Evolutionary conservation across 64 coral and sea anemone species (phyloP), one percentile per base, ranked within the genome.

Genomic region (Porites lutea): DNA sequence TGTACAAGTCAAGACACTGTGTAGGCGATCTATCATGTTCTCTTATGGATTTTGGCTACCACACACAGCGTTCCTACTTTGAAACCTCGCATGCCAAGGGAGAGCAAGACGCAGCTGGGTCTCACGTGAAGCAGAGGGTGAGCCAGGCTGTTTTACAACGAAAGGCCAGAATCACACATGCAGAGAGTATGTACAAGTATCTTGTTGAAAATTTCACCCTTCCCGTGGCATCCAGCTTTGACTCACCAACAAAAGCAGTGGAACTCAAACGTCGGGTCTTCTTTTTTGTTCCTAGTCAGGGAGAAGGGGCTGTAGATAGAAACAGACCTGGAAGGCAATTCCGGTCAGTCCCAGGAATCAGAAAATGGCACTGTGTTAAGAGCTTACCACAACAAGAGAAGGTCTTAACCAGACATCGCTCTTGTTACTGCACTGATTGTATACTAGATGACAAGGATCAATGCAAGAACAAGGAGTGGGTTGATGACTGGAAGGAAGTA

Each of bases 251-350:
- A 16, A 90, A 78, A 49, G 65, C 88, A 49, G 50, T 81, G 4
- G 18, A 90, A 53, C 65, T 90, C 12, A 90, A 78, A 47, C n/a
- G n/a, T n/a, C 75, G 57, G 59, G 46, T 46, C 46, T n/a, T n/a
- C n/a, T n/a, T 46, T 90, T 45, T 81, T 90, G 54, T 89, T 89
- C 55, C 63, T 81, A 81, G 74, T 90, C 67, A 58, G 23, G 77
- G 88, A 67, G 88, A 90, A 27, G 74, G 43, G 18, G 22, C 88
- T 65, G 88, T 82, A 2, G 15, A 74, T 50, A 77, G 88, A 44
- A 89, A 75, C 71, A 65, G 70, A 48, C 51, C 51, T 78, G 57
- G 21, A 21, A 57, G 87, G 20, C 77, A 73, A 49, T 73, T 89
- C 67, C 59, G 19, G n/a, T 52, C 77, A 79, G 15, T 63, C 44